Evolutionary conservation across 2,797 vertebrate genomes (phyloP), one percentile per base, ranked within the genome.

Genomic region (Cyprinella venusta): DNA sequence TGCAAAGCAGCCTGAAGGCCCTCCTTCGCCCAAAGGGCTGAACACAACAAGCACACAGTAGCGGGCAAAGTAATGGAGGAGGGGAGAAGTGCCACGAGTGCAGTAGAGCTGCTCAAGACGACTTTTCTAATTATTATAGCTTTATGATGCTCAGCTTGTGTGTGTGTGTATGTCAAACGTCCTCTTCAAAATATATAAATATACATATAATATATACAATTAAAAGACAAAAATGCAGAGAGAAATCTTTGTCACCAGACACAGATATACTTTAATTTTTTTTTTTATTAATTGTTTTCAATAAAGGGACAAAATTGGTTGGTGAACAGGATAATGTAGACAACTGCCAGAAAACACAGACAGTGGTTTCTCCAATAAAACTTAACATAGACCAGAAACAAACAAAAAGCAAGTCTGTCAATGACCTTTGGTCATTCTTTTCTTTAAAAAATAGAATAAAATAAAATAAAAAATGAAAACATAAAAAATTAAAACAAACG

Each of bases 251-350:
- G 38, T 61, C 79, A 70, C 80, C 69, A 86, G 83, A 83, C 63
- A 89, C 86, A 78, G 74, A 76, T 80, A 82, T 87, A 84, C 83
- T 88, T 90, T 48, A 85, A 87, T 84, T 92, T 92, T 96, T 95
- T 95, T 95, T 95, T 95, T 95, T 95, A 96, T 96, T 95, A 94
- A 94, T 96, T 96, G 87, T 95, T 95, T 98, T 98, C 95, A 96
- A 97, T 99, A 98, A 98, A 98, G 97, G 97, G 98, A 99, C 97
- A 99, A 97, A 98, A 99, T 98, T 97, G 97, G 97, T 96, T 96
- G 97, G 98, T 98, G 97, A 98, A 99, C 96, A 98, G 97, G 97
- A 96, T 97, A 97, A 99, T 99, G 98, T 97, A 98, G 97, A 99
- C 97, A 98, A 98, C 97, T 99, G 97, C 96, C 97, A 97, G 97